phyloP scores from a whole-genome alignment of 2,113 vertebrate genomes.

The Boulengeromyrus knoepffleri region DNA sequence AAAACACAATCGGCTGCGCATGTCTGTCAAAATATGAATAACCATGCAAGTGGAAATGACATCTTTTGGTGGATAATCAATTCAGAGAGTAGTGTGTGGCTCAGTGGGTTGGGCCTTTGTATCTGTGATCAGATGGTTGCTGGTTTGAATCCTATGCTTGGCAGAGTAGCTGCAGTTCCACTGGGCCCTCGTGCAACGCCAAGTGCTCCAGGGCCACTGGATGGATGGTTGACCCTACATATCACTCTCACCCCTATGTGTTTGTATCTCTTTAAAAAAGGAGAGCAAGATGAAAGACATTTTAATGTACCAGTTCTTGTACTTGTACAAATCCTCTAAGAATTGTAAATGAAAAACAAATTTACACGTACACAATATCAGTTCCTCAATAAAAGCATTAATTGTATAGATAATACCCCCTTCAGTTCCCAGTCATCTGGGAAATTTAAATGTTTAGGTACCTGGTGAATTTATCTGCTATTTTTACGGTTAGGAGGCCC shows the following conservation, averaged over 20 bases:
- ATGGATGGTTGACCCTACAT: not conserved
- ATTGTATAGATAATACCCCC: not conserved
- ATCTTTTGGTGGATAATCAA: not conserved
- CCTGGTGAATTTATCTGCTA: not conserved
- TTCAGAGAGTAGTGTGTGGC: not conserved
- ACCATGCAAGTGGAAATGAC: not conserved
- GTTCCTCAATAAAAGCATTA: not conserved
- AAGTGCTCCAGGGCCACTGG: not conserved
- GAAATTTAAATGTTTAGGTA: not conserved
- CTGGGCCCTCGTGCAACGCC: not conserved
- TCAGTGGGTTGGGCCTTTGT: not conserved
- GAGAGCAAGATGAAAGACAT: not conserved
- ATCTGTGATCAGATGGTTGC: not conserved
- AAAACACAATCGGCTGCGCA: not conserved
- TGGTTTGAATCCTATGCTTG: not conserved
- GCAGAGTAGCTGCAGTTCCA: not conserved
- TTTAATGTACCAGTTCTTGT: not conserved
- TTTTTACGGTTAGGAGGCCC: not conserved
- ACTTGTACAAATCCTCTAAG: not conserved
- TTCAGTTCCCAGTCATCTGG: not conserved
- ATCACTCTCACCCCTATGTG: not conserved
- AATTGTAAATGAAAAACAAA: not conserved
- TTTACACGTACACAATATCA: not conserved
- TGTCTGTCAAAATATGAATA: not conserved
- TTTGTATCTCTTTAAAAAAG: not conserved